Base-by-base conservation (phyloP, 2,888 invertebrate species). In the Acrocera orbiculus region DNA sequence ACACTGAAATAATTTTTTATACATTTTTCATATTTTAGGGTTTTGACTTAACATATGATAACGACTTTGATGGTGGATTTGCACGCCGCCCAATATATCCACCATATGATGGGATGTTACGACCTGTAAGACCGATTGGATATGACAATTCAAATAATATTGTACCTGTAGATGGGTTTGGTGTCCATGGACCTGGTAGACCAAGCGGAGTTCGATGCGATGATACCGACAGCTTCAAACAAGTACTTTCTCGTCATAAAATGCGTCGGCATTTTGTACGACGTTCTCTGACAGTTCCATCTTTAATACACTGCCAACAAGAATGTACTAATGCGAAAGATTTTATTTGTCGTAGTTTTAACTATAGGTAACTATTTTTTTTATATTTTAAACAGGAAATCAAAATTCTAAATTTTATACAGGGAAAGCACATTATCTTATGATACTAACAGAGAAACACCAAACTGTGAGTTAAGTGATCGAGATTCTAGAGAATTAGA, bases 381-480 rank as follows among this genome's bases (percentile, higher is more conserved):
- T 23, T 23, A 23, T 3, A 22, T 22, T 22, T 3, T n/a, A 22
- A 2, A 9, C 9, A 22, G 4, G 10, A 22, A 9, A 22, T 22
- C 10, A 10, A 22, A 10, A 5, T 22, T 9, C 22, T 4, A 11
- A 11, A 11, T 23, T 4, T 22, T 9, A 22, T 49, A 38, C 50
- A 71, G 72, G 53, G 60, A 63, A 42, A 61, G 64, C 33, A 61
- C 66, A 17, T 70, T 67, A 23, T 67, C 72, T 9, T 79, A 70
- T 44, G 63, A 62, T 22, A 85, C 87, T 46, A n/a, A n/a, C n/a
- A 52, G 59, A 29, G 61, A 58, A 40, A 40, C 50, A 35, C 54
- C 58, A 25, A 90, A 90, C 54, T 90, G 89, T 51, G 89, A 90
- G 54, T 63, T 90, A 6, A 87, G 85, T 52, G 87, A 89, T 52